Percentiles rank a stretch among this genome's conserved stretches.
These are phyloP conservation scores for Ips nitidus DNA, from an alignment of 1,140 invertebrate species.

Conservation along the genomic window DNA sequence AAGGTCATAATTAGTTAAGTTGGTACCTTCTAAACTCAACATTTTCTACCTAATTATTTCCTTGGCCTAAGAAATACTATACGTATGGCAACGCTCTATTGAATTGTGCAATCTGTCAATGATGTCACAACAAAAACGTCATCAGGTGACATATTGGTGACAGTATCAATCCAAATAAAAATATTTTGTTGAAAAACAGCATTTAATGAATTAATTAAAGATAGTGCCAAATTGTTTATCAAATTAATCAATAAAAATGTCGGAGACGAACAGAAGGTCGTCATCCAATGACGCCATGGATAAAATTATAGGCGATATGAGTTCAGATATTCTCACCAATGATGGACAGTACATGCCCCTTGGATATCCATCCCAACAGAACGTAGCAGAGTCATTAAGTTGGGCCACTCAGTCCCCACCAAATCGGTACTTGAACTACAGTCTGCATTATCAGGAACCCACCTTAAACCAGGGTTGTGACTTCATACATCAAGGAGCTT, in stretches of 20 bases:
- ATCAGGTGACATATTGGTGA: too few species aligned
- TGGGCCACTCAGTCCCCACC: conserved; percentile 42
- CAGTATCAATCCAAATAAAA: neutral
- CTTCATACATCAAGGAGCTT: conserved; percentile 40
- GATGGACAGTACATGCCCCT: conserved; percentile 62
- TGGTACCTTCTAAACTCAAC: too few species aligned
- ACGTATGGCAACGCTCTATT: too few species aligned
- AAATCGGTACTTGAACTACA: conserved; percentile 47
- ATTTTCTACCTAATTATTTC: too few species aligned
- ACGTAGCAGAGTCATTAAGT: conserved; percentile 42
- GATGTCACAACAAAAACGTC: too few species aligned
- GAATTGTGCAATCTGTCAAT: too few species aligned
- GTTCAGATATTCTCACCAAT: conserved; percentile 59
- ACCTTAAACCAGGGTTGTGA: conserved; percentile 7
- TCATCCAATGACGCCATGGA: conserved; percentile 55
- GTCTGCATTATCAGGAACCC: conserved; percentile 37
- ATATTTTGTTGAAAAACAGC: conserved; percentile 16
- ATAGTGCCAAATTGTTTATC: conserved; percentile 42
- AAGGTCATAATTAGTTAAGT: too few species aligned
- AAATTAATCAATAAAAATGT: conserved; percentile 41
- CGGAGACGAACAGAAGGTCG: conserved; percentile 43
- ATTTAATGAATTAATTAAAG: conserved; percentile 2
- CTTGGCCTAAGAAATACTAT: too few species aligned
- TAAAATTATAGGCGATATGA: conserved; percentile 65
- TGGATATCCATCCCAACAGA: conserved; percentile 54